Conservation (phyloP, 2,113 vertebrate species). For the Ophiodon elongatus region DNA sequence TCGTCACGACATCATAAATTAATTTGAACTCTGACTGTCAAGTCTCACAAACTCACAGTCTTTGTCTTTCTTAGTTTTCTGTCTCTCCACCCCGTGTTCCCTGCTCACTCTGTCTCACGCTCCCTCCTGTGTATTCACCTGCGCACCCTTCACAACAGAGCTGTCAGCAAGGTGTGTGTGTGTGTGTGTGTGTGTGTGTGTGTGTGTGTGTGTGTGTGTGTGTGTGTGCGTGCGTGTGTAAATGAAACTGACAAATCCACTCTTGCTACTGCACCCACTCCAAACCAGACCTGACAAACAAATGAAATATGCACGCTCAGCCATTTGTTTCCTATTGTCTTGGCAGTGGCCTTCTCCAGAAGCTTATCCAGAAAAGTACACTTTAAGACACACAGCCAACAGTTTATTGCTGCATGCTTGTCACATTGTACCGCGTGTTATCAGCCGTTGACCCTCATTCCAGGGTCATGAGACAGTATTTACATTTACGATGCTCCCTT, state of each 20-base stretch:
- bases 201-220: constrained; percentile 22
- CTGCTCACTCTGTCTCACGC: not conserved
- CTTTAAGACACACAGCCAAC: too few relatives aligned
- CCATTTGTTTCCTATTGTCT: constrained; percentile 54
- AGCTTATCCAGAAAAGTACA: constrained; percentile 30
- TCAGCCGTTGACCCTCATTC: too few relatives aligned
- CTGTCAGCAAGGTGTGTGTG: constrained; percentile 44
- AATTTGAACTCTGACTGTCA: constrained; percentile 18
- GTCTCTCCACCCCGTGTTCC: not conserved
- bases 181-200: constrained; percentile 6
- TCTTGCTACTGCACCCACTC: constrained; percentile 46
- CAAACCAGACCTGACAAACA: constrained; percentile 63
- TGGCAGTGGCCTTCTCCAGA: constrained; percentile 41
- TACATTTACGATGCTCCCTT: not conserved
- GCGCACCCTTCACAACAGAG: constrained; percentile 42
- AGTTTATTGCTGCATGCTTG: too few relatives aligned
- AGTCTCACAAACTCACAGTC: constrained; percentile 21
- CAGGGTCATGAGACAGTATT: not conserved
- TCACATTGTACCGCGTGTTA: too few relatives aligned
- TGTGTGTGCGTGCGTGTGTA: constrained; percentile 41
- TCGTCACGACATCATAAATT: constrained; percentile 28
- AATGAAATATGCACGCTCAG: constrained; percentile 63
- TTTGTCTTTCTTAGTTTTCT: constrained; percentile 28
- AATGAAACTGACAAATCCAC: constrained; percentile 62
- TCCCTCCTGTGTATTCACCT: constrained; percentile 31